A percentile compares a stretch with the other conserved stretches of the same genome.
phyloP scores from a whole-genome alignment of 2,797 vertebrate genomes.

The Schizopygopsis pylzovi region DNA sequence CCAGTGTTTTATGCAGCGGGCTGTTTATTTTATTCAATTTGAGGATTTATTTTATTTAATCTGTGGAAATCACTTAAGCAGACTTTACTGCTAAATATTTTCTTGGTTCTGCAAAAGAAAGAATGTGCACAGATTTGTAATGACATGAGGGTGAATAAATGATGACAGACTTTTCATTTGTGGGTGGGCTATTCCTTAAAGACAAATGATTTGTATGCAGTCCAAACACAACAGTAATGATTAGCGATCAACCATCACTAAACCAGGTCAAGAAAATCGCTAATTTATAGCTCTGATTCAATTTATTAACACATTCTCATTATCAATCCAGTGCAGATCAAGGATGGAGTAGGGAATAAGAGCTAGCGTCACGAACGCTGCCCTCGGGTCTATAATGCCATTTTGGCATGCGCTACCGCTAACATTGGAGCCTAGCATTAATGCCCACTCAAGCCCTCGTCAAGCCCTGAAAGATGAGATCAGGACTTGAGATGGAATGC shows the following conservation, averaged over 20 bases:
- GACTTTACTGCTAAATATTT: neutral
- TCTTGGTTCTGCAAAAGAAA: constrained; percentile 2
- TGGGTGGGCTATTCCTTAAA: neutral
- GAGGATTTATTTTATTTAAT: neutral
- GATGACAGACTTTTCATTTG: neutral
- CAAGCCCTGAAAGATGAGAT: constrained; percentile 67
- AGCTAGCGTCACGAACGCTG: constrained; percentile 67
- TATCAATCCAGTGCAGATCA: constrained; percentile 51
- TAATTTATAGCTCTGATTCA: neutral
- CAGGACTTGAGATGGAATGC: constrained; percentile 49
- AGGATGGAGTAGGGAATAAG: constrained; percentile 58
- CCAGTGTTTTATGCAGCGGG: neutral
- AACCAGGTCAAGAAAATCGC: neutral
- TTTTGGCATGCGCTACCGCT: constrained; percentile 56
- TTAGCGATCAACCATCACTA: neutral
- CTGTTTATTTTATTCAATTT: constrained; percentile 6
- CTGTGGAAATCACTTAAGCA: neutral
- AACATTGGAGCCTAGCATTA: constrained; percentile 40
- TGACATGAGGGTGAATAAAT: neutral
- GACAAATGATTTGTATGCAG: neutral
- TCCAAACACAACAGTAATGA: neutral
- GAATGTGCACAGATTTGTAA: neutral
- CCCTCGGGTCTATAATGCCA: constrained; percentile 67
- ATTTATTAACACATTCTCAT: neutral
- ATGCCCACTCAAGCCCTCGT: constrained; percentile 60